phyloP scores from a whole-genome alignment of 1,140 invertebrate species.

The Trachelipus rathkii region DNA sequence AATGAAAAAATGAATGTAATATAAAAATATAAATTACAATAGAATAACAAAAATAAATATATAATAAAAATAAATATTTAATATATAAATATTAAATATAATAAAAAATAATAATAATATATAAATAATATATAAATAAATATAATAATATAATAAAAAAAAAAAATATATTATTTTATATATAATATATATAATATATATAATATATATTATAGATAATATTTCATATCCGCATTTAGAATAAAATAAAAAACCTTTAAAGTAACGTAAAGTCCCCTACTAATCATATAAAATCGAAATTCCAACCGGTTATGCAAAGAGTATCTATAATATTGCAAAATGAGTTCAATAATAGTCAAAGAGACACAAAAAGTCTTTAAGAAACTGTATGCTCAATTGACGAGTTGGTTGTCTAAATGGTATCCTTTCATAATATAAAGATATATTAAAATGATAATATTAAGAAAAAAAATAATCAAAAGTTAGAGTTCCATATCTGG shows the following conservation, averaged over 20 bases:
- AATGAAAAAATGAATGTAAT: too few relatives aligned
- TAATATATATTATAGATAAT: too few relatives aligned
- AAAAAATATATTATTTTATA: too few relatives aligned
- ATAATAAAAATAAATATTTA: too few relatives aligned
- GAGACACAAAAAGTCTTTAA: slow-evolving; percentile 8
- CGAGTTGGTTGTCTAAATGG: slow-evolving; percentile 18
- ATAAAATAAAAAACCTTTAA: background rate
- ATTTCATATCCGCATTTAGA: too few relatives aligned
- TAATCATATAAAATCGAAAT: slow-evolving; percentile 20
- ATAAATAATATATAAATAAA: too few relatives aligned
- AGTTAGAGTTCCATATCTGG: slow-evolving; percentile 28
- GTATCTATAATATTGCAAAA: slow-evolving; percentile 8
- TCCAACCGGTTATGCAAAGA: slow-evolving; percentile 18
- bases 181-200: too few relatives aligned
- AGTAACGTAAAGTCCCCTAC: slow-evolving; percentile 21
- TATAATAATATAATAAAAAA: too few relatives aligned
- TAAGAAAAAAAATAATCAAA: slow-evolving; percentile 23
- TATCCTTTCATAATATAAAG: slow-evolving; percentile 15
- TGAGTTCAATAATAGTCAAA: slow-evolving; percentile 17
- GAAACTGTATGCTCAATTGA: slow-evolving; percentile 4
- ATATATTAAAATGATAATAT: slow-evolving; percentile 13
- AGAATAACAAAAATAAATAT: too few relatives aligned
- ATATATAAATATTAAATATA: too few relatives aligned
- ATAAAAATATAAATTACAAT: too few relatives aligned
- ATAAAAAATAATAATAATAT: too few relatives aligned